Evolutionary conservation across 2,888 invertebrate species (phyloP).

Genomic region (Megamerina dolium): DNA sequence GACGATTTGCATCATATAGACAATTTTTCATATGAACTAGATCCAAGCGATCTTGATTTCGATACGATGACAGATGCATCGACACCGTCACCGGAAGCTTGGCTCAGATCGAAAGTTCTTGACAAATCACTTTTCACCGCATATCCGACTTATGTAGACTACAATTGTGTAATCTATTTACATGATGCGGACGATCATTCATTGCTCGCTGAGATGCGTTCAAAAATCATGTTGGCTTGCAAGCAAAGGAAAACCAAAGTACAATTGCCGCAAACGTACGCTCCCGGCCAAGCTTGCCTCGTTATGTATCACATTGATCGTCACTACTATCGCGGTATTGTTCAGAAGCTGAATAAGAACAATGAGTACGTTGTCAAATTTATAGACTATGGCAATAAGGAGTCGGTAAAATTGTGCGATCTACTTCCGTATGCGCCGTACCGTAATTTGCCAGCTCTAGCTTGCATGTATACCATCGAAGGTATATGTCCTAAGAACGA

Average conservation of each 20-base stretch:
- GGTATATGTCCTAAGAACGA: constrained; percentile 50
- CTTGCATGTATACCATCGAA: constrained; percentile 56
- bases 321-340: constrained; percentile 68
- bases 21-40: constrained; percentile 1
- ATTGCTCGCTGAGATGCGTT: constrained; percentile 52
- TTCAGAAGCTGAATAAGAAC: constrained; percentile 53
- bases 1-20: no score
- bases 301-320: constrained; percentile 61
- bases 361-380: constrained; percentile 57
- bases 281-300: constrained; percentile 47
- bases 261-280: constrained; percentile 7
- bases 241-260: constrained; percentile 39
- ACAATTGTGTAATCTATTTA: constrained; percentile 51
- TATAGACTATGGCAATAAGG: constrained; percentile 79
- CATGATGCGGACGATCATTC: constrained; percentile 33
- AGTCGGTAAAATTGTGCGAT: constrained; percentile 55
- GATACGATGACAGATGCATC: constrained; percentile 4
- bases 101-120: constrained; percentile 57
- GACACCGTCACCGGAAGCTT: constrained; percentile 45
- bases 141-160: constrained; percentile 59
- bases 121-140: constrained; percentile 54
- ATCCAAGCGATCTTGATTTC: background rate
- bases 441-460: constrained; percentile 61
- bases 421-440: constrained; percentile 60
- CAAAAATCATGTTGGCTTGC: constrained; percentile 44